phyloP scores from a whole-genome alignment of 2,797 vertebrate genomes.

The Onychomys leucogaster region DNA sequence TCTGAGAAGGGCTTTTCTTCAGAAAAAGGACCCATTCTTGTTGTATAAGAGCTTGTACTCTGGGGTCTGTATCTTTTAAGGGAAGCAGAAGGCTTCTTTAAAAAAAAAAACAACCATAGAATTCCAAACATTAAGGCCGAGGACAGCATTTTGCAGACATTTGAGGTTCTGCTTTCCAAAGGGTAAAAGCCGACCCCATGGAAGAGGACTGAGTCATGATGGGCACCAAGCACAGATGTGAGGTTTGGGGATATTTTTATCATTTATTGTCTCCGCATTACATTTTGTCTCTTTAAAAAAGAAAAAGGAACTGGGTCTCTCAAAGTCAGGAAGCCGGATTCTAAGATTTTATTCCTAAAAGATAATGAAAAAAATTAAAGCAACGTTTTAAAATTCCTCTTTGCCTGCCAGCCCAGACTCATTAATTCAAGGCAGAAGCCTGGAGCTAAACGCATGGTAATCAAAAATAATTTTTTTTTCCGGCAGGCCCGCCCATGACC shows the following conservation, averaged over 20 bases:
- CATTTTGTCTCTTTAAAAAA: slow-evolving; percentile 59
- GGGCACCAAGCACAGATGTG: not conserved
- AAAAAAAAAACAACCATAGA: not conserved
- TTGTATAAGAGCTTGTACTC: not conserved
- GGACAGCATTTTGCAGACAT: not conserved
- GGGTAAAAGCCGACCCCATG: not conserved
- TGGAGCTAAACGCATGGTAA: not conserved
- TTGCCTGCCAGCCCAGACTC: slow-evolving; percentile 1
- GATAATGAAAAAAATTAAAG: slow-evolving; percentile 43
- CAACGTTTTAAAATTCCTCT: slow-evolving; percentile 53
- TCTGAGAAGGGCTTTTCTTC: not conserved
- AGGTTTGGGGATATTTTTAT: slow-evolving; percentile 45
- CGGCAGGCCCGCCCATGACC: slow-evolving; percentile 15
- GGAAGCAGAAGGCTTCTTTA: not conserved
- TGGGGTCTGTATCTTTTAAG: not conserved
- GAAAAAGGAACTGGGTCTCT: not conserved
- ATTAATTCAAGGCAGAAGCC: slow-evolving; percentile 51
- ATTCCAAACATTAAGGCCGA: not conserved
- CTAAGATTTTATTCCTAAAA: slow-evolving; percentile 52
- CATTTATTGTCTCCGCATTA: slow-evolving; percentile 57
- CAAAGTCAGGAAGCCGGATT: slow-evolving; percentile 57
- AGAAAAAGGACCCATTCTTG: not conserved
- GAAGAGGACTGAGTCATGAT: not conserved
- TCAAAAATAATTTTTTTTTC: not conserved
- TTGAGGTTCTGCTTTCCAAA: not conserved